phyloP scores from a whole-genome alignment of 2,888 invertebrate genomes.

The Xylota sylvarum region DNA sequence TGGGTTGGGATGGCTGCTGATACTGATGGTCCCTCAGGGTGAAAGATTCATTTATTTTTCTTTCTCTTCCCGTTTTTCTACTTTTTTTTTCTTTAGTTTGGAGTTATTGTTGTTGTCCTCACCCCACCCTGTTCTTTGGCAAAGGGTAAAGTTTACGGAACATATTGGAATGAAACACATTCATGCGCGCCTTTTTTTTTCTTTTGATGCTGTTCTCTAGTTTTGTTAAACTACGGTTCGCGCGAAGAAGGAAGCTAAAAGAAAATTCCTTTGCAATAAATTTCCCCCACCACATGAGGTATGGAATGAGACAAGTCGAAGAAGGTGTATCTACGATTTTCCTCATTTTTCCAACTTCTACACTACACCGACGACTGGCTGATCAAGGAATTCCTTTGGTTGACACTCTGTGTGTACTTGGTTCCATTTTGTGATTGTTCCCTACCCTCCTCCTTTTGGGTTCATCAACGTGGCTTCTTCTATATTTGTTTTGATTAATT shows the following conservation, averaged over 20 bases:
- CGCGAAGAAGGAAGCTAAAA: conserved; percentile 16
- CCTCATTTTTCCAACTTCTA: conserved; percentile 28
- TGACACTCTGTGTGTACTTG: conserved; percentile 55
- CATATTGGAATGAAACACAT: conserved; percentile 55
- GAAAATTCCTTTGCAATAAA: conserved; percentile 60
- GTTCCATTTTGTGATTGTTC: conserved; percentile 42
- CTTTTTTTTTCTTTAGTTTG: conserved; percentile 6
- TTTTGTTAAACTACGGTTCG: conserved; percentile 30
- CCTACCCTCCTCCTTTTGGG: conserved; percentile 4
- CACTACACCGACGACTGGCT: background rate
- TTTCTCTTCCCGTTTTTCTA: conserved; percentile 9
- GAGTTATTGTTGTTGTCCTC: background rate
- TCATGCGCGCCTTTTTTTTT: conserved; percentile 61
- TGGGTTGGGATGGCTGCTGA: conserved; percentile 16
- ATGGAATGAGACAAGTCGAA: conserved; percentile 31
- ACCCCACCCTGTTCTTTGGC: background rate
- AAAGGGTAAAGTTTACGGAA: conserved; percentile 42
- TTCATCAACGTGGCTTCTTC: conserved; percentile 19
- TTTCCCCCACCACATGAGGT: conserved; percentile 36
- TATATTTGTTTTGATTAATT: conserved; percentile 65
- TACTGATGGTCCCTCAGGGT: conserved; percentile 41
- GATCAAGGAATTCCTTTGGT: conserved; percentile 58
- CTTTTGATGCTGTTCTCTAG: conserved; percentile 3
- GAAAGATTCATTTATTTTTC: conserved; percentile 44
- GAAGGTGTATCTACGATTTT: conserved; percentile 23